Evolutionary conservation across 2,888 invertebrate species (phyloP), one percentile per base, ranked within the genome.

Genomic region (Tinea pellionella): DNA sequence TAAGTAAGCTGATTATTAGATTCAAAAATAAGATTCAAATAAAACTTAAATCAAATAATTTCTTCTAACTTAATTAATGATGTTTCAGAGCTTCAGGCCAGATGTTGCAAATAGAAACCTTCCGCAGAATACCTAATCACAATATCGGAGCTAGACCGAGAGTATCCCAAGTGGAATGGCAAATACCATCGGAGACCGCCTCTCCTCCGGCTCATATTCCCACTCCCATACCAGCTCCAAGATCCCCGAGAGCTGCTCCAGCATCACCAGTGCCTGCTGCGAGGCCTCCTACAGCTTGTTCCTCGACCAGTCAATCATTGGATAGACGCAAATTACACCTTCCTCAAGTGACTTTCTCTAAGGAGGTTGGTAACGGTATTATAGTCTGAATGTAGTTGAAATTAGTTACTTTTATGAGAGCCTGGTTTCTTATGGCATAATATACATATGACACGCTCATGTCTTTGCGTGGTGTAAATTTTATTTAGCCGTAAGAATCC

Each of bases 351-450:
- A 94, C 95, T 60, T 95, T 95, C 85, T 94, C 92, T 74, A 93
- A 94, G 78, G 95, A 96, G 95, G 95, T 96, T 91, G 95, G 95
- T 93, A 93, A 91, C 69, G 95, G 95, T 63, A 93, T 95, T 69
- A 91, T 95, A 70, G 95, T 95, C 68, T 95, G 18, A 87, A 88
- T 32, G 24, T 12, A 24, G 24, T 24, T 24, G 24, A 24, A 24
- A 7, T 55, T 9, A 37, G 4, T 37, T 9, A 9, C 58, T 37
- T 24, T 24, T 37, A 37, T 2, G 9, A 12, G 9, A 1, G 37
- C 2, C 37, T 37, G 37, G n/a, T 37, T 37, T 37, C 37, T 37
- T 37, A n/a, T 37, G 37, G 37, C 37, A 3, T 24, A 6, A 24
- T 24, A n/a, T n/a, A n/a, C n/a, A n/a, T n/a, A n/a, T n/a, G n/a